Percentiles rank a stretch among this genome's conserved stretches.
Evolutionary conservation across 1,140 invertebrate genomes (phyloP).

Genomic region (Polyergus mexicanus): DNA sequence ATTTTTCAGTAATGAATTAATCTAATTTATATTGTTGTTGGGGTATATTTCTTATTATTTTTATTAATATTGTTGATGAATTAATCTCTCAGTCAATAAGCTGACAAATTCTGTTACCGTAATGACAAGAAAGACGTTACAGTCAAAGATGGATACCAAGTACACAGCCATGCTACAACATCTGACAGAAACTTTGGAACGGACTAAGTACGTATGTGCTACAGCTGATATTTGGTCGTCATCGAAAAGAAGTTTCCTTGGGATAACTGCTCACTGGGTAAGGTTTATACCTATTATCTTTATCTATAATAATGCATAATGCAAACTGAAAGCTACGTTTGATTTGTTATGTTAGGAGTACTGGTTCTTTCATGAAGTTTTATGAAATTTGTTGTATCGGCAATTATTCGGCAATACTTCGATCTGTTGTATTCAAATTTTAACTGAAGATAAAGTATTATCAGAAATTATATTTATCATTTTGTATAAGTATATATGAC

Average conservation of each 20-base stretch:
- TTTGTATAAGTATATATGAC: constrained; percentile 1
- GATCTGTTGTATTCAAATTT: not conserved
- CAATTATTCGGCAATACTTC: not conserved
- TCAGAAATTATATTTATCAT: constrained; percentile 19
- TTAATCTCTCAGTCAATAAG: constrained; percentile 22
- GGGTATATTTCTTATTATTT: constrained; percentile 2
- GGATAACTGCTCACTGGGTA: constrained; percentile 61
- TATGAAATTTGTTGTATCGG: constrained; percentile 7
- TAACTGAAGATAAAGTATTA: constrained; percentile 17
- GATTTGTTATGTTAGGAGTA: constrained; percentile 6
- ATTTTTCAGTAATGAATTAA: constrained; percentile 23
- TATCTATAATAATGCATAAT: constrained; percentile 21
- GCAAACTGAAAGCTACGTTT: constrained; percentile 8
- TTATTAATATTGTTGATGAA: constrained; percentile 31
- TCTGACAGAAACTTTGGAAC: constrained; percentile 25
- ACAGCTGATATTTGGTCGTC: constrained; percentile 63
- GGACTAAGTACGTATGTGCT: constrained; percentile 56
- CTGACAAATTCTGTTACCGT: constrained; percentile 21
- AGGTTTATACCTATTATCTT: constrained; percentile 9
- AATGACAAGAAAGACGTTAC: constrained; percentile 39
- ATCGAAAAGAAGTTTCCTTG: constrained; percentile 58
- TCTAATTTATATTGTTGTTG: constrained; percentile 28
- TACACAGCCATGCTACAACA: constrained; percentile 25
- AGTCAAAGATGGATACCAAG: not conserved
- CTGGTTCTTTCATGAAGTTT: constrained; percentile 7